Conservation (phyloP, 2,888 invertebrate species). For the Venusia cambrica region DNA sequence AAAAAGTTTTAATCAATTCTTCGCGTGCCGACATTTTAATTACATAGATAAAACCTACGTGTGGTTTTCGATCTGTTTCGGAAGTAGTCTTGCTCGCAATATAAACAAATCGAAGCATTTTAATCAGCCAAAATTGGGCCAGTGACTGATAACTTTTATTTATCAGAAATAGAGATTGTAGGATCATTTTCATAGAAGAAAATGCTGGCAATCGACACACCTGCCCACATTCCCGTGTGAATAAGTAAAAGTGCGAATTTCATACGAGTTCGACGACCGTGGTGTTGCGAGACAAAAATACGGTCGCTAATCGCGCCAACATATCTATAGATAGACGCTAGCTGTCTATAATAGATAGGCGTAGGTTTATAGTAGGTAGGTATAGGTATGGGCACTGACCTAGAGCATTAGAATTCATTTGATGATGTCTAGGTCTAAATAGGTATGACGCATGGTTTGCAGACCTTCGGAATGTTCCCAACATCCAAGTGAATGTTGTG, state of each 20-base stretch:
- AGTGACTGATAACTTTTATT: too few species aligned
- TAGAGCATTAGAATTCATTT: slow-evolving; percentile 5
- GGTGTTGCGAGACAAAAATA: slow-evolving; percentile 29
- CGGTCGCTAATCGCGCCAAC: slow-evolving; percentile 22
- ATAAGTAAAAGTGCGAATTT: slow-evolving; percentile 32
- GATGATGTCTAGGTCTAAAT: too few species aligned
- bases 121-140: too few species aligned
- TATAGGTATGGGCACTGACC: slow-evolving; percentile 16
- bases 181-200: slow-evolving; percentile 8
- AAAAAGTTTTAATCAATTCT: too few species aligned
- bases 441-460: slow-evolving; percentile 1
- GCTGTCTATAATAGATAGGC: slow-evolving; percentile 23
- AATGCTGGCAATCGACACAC: slow-evolving; percentile 11
- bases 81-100: too few species aligned
- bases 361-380: slow-evolving; percentile 9
- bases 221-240: slow-evolving; percentile 22
- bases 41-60: too few species aligned
- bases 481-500: too few species aligned
- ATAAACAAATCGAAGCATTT: too few species aligned
- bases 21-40: too few species aligned
- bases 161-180: slow-evolving; percentile 11
- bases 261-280: slow-evolving; percentile 32
- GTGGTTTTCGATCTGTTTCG: too few species aligned
- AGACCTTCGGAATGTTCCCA: too few species aligned
- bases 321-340: slow-evolving; percentile 19